Base-by-base conservation (phyloP, 2,888 invertebrate genomes). In the Neria commutata region DNA sequence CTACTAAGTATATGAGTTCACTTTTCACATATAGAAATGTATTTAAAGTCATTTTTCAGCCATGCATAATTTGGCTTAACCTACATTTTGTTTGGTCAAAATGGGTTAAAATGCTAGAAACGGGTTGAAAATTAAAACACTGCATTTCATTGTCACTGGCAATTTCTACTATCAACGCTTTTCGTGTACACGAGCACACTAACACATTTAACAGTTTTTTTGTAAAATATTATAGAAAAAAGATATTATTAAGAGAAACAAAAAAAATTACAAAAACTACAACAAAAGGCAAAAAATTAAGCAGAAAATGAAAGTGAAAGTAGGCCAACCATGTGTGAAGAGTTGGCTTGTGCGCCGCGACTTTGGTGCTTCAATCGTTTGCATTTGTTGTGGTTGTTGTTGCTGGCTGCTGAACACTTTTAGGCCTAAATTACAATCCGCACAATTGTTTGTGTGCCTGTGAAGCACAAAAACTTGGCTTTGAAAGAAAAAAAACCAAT, bases 291-390 rank as follows among this genome's bases (percentile, higher is more conserved):
- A 58, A 54, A 65, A 62, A 51, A 56, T 42, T 58, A 64, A 69
- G 63, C 66, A 70, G 64, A 65, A 70, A 73, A 75, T 66, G 74
- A 74, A 74, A 75, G 74, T 74, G 74, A 75, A 75, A 75, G 74
- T 74, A 71, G 74, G 74, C 72, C 73, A 74, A 71, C 67, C 68
- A 72, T 74, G 42, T 53, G 42, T 53, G 25, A 33, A n/a, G 16
- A 45, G 45, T 45, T 56, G 48, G 21, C 45, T 17, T n/a, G 49
- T 34, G 16, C 14, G 16, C 14, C 14, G 51, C n/a, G n/a, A n/a
- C n/a, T n/a, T n/a, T n/a, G n/a, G n/a, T 48, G 48, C 4, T 14
- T 16, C 16, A 40, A 16, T 40, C 16, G 17, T 19, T 16, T 34
- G 25, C 16, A 17, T 17, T 33, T 33, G 33, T 51, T 54, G 50